phyloP scores from a whole-genome alignment of 2,113 vertebrate species.

The Ctenodactylus gundi region DNA sequence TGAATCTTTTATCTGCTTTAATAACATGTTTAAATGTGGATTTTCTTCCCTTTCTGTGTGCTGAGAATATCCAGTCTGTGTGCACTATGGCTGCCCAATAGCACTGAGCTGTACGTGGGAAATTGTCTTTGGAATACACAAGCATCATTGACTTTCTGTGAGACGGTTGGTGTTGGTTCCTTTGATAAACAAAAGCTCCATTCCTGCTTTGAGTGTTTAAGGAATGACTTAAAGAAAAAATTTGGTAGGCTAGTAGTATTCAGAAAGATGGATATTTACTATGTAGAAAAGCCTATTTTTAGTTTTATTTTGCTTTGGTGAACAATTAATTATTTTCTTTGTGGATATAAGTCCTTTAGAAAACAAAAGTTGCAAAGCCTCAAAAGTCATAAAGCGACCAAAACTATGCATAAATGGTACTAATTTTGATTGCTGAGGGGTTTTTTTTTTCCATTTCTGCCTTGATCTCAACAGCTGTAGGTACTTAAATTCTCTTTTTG shows the following conservation, averaged over 20 bases:
- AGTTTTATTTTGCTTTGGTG: background rate
- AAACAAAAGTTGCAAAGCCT: constrained; percentile 12
- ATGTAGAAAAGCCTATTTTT: background rate
- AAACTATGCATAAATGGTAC: constrained; percentile 60
- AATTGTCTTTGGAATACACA: background rate
- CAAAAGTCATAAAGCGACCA: constrained; percentile 62
- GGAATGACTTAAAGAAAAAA: background rate
- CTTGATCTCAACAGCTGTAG: constrained; percentile 77
- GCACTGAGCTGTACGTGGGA: background rate
- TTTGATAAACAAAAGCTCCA: constrained; percentile 57
- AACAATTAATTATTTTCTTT: constrained; percentile 38
- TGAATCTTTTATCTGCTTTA: constrained; percentile 12
- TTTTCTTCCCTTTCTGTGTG: background rate
- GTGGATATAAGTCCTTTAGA: constrained; percentile 12
- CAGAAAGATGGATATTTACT: background rate
- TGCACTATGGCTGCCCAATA: background rate
- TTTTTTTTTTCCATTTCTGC: background rate
- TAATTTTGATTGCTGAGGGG: constrained; percentile 63
- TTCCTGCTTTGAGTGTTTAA: constrained; percentile 42
- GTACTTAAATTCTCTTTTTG: constrained; percentile 73
- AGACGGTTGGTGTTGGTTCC: background rate
- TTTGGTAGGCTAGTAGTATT: background rate
- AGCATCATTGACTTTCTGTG: background rate
- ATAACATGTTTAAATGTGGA: background rate
- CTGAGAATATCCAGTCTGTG: background rate